Evolutionary conservation across 92 coral and sea anemone genomes (phyloP).

Genomic region (Parazoanthus atlanticus): DNA sequence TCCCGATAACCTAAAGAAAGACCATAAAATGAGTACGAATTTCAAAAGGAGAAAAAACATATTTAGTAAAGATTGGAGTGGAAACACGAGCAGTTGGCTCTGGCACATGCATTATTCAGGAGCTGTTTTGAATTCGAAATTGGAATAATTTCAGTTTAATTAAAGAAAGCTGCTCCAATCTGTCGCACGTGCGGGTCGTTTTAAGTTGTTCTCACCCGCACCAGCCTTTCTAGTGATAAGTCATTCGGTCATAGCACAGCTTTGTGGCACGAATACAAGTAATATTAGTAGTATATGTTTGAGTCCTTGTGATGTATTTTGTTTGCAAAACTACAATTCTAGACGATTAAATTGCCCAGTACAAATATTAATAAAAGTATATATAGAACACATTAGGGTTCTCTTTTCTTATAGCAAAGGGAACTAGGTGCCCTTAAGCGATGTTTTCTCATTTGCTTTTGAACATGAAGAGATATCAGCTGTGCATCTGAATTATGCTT

Average conservation of each 20-base stretch:
- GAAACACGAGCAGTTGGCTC: constrained; percentile 8
- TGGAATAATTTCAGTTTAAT: constrained; percentile 34
- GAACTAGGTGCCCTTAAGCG: constrained; percentile 34
- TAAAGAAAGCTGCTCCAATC: constrained; percentile 13
- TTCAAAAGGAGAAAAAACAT: background rate
- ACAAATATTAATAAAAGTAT: constrained; percentile 27
- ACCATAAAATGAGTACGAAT: background rate
- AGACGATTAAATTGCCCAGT: background rate
- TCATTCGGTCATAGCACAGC: background rate
- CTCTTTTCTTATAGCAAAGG: constrained; percentile 10
- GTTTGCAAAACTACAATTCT: background rate
- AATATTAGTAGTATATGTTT: background rate
- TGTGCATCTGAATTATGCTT: constrained; percentile 37
- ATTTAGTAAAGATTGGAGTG: background rate
- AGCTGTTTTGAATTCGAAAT: constrained; percentile 2
- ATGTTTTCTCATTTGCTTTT: constrained; percentile 17
- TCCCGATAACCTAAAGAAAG: background rate
- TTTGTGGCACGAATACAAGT: background rate
- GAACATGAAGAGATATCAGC: constrained; percentile 43
- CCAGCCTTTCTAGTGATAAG: too few relatives aligned
- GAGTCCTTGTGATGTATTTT: background rate
- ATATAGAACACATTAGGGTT: constrained; percentile 33
- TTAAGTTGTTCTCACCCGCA: background rate
- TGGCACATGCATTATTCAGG: background rate
- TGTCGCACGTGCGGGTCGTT: constrained; percentile 14